Percentiles rank a stretch among this genome's conserved stretches.
Conservation (phyloP, 2,888 invertebrate genomes). For the Ashinkailepas kermadecensis region DNA sequence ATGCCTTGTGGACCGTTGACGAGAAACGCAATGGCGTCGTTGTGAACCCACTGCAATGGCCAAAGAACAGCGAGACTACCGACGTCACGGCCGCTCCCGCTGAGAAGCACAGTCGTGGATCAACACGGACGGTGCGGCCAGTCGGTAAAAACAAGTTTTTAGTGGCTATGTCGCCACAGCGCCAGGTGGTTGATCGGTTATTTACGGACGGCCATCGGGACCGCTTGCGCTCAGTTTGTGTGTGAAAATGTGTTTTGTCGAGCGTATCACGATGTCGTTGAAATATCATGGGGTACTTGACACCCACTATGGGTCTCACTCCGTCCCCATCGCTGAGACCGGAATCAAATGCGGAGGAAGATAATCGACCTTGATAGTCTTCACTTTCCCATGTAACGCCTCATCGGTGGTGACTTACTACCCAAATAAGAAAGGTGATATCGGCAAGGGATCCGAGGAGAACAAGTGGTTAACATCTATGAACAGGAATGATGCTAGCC, state of each 20-base stretch:
- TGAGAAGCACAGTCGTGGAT: background rate
- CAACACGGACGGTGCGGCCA: background rate
- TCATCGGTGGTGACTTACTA: no score
- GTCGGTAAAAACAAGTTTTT: background rate
- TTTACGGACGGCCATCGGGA: background rate
- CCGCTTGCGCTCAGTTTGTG: background rate
- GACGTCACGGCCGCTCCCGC: background rate
- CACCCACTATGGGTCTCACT: background rate
- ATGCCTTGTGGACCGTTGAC: no score
- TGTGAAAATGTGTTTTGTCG: background rate
- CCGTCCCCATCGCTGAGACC: no score
- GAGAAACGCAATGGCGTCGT: no score
- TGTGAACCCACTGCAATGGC: no score
- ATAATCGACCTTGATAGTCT: no score
- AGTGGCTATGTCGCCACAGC: background rate
- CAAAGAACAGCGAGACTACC: background rate
- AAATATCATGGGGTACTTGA: background rate
- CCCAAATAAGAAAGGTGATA: no score
- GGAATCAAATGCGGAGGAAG: no score
- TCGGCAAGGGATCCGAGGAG: no score
- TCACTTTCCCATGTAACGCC: no score
- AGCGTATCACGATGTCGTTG: background rate
- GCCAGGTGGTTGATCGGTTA: background rate
- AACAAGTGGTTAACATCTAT: no score
- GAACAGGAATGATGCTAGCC: no score